A percentile compares a stretch with the other conserved stretches of the same genome.
These are phyloP conservation scores for Lepilemur septentrionalis DNA, from an alignment of 2,797 vertebrate genomes.

Conservation along the genomic window DNA sequence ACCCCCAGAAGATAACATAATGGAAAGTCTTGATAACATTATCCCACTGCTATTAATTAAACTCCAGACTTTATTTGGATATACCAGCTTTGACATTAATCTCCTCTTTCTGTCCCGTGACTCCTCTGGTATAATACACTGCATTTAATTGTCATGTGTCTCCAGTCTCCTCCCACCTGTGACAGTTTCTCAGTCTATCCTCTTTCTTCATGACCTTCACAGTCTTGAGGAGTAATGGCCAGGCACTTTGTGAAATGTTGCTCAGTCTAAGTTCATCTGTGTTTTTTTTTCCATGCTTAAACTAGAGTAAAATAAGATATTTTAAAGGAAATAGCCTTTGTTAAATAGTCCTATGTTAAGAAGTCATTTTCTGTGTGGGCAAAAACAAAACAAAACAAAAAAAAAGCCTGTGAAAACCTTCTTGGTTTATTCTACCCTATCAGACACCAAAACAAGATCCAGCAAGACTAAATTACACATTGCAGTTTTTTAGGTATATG, in stretches of 20 bases:
- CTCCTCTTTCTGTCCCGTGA: background rate
- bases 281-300: background rate
- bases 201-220: background rate
- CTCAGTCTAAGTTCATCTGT: background rate
- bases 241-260: background rate
- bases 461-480: background rate
- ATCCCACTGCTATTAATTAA: background rate
- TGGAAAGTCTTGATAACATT: background rate
- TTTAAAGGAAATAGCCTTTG: background rate
- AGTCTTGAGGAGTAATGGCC: background rate
- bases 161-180: background rate
- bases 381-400: background rate
- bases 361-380: background rate
- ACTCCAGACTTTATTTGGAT: background rate
- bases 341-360: background rate
- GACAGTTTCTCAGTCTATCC: background rate
- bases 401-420: background rate
- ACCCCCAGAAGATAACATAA: background rate
- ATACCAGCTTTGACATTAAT: background rate
- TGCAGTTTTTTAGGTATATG: background rate
- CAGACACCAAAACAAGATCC: background rate
- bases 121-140: background rate
- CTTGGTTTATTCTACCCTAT: background rate
- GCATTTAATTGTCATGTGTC: background rate
- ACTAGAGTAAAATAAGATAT: background rate